Evolutionary conservation across 2,113 vertebrate species (phyloP).

Genomic region (Mustela lutreola): DNA sequence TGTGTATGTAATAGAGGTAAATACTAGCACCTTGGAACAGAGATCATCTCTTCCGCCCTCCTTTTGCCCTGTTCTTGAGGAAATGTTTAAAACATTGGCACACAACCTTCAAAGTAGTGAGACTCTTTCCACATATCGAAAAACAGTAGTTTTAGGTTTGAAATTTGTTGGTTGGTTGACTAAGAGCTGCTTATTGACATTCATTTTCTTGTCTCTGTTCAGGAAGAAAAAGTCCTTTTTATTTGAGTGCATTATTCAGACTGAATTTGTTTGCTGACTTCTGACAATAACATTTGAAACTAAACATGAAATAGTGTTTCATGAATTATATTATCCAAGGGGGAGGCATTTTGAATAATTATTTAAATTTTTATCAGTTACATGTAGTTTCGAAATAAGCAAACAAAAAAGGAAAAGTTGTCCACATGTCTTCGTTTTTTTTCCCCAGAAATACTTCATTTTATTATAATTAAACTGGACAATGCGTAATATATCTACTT

Average conservation of each 20-base stretch:
- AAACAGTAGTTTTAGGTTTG: not conserved
- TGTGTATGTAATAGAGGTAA: not conserved
- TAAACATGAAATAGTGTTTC: slow-evolving; percentile 14
- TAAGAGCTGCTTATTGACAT: not conserved
- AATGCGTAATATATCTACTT: not conserved
- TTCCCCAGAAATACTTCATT: not conserved
- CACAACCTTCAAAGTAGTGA: not conserved
- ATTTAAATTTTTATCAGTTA: not conserved
- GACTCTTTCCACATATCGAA: not conserved
- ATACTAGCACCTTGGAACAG: not conserved
- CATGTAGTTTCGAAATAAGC: slow-evolving; percentile 21
- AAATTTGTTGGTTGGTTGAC: not conserved
- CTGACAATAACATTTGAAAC: slow-evolving; percentile 46
- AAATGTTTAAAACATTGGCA: not conserved
- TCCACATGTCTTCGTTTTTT: not conserved
- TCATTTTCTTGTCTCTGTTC: not conserved
- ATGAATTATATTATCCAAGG: not conserved
- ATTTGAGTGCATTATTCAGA: not conserved
- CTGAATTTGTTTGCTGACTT: not conserved
- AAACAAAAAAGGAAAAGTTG: not conserved
- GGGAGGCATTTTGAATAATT: not conserved
- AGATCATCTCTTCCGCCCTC: not conserved
- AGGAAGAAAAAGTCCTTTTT: slow-evolving; percentile 34
- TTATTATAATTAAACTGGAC: not conserved
- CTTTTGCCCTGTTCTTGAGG: not conserved